Conservation (phyloP, 2,113 vertebrate species). For the Craseonycteris thonglongyai region DNA sequence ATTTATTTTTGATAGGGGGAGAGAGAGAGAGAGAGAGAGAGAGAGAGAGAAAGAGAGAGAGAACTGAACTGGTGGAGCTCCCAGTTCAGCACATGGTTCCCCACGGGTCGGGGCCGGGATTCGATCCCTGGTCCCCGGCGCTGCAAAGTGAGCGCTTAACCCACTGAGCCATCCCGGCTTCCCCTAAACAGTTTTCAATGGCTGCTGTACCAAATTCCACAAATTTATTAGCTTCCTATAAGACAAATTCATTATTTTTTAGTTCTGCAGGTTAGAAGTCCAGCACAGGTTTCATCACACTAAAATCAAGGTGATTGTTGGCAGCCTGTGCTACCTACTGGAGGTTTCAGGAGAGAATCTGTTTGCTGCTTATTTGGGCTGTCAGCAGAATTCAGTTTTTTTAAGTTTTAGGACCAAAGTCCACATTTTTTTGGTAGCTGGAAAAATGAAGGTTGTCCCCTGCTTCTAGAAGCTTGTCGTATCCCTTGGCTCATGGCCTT, state of each 20-base stretch:
- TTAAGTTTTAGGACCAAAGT: not conserved
- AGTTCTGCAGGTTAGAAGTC: not conserved
- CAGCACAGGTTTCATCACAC: not conserved
- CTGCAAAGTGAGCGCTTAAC: too few relatives aligned
- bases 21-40: too few relatives aligned
- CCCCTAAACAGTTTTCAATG: not conserved
- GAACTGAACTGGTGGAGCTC: too few relatives aligned
- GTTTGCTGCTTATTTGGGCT: not conserved
- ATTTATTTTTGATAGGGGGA: too few relatives aligned
- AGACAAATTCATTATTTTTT: not conserved
- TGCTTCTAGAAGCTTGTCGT: not conserved
- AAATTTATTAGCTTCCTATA: not conserved
- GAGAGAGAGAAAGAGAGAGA: too few relatives aligned
- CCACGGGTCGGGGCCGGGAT: too few relatives aligned
- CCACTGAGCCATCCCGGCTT: too few relatives aligned
- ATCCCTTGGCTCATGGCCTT: not conserved
- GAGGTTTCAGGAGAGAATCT: not conserved
- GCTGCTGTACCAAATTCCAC: not conserved
- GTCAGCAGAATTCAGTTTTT: not conserved
- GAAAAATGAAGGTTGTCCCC: not conserved
- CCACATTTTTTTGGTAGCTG: not conserved
- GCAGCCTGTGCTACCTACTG: not conserved
- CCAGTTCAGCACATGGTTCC: too few relatives aligned
- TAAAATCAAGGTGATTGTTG: not conserved
- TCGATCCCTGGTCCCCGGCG: too few relatives aligned